Evolutionary conservation across 2,113 vertebrate genomes (phyloP).

Genomic region (Silurus glanis): DNA sequence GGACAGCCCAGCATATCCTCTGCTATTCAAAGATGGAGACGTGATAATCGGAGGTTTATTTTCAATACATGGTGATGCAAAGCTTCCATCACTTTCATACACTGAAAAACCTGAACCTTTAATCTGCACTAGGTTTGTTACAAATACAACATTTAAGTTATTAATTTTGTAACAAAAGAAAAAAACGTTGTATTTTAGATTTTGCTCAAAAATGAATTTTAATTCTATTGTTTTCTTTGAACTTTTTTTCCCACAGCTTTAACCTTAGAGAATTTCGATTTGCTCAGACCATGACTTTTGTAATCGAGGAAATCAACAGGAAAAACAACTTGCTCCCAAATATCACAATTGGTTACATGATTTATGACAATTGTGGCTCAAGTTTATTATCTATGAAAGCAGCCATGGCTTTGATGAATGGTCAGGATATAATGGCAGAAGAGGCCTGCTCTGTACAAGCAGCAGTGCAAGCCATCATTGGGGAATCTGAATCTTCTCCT

Average conservation of each 20-base stretch:
- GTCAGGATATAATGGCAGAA: conserved; percentile 48
- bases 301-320: conserved; percentile 75
- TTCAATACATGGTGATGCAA: conserved; percentile 71
- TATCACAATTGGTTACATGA: conserved; percentile 71
- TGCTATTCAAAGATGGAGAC: conserved; percentile 68
- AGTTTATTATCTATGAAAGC: conserved; percentile 69
- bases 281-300: conserved; percentile 74
- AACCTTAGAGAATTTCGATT: conserved; percentile 74
- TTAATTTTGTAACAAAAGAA: neutral
- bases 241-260: conserved; percentile 54
- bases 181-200: neutral
- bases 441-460: conserved; percentile 63
- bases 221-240: neutral
- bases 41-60: conserved; percentile 71
- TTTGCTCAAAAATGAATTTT: neutral
- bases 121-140: conserved; percentile 67
- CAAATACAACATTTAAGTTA: neutral
- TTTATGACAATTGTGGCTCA: conserved; percentile 74
- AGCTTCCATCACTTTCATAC: conserved; percentile 57
- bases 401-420: conserved; percentile 71
- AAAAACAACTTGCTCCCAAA: conserved; percentile 66
- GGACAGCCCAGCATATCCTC: conserved; percentile 62
- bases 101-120: conserved; percentile 62
- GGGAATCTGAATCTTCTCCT: conserved; percentile 75
- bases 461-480: conserved; percentile 71